phyloP scores from a whole-genome alignment of 2,888 invertebrate species.

The Drosophila cracens region DNA sequence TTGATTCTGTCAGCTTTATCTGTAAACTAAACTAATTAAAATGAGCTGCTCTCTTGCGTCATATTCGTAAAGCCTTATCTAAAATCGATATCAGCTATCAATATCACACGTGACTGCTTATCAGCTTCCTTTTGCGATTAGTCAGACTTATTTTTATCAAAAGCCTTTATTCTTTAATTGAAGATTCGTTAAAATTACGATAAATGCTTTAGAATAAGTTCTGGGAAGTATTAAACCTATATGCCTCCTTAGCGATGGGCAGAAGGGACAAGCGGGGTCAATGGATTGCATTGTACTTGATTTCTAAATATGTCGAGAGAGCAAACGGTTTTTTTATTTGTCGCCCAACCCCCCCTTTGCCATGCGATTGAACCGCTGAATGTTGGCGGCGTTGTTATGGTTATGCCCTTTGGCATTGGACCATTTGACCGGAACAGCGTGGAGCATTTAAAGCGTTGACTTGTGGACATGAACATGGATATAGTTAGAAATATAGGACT shows the following conservation, averaged over 20 bases:
- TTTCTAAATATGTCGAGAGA: slow-evolving; percentile 30
- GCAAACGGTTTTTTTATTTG: slow-evolving; percentile 35
- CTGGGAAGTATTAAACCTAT: not conserved
- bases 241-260: not conserved
- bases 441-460: slow-evolving; percentile 72
- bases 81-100: slow-evolving; percentile 33
- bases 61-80: slow-evolving; percentile 28
- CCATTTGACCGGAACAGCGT: slow-evolving; percentile 73
- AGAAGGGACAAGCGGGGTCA: not conserved
- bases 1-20: slow-evolving; percentile 37
- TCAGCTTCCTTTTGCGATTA: slow-evolving; percentile 1
- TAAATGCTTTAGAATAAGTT: not conserved
- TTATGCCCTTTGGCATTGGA: slow-evolving; percentile 71
- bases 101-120: slow-evolving; percentile 43
- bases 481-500: not conserved
- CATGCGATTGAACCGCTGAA: slow-evolving; percentile 23
- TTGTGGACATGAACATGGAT: slow-evolving; percentile 28
- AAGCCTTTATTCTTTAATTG: not conserved
- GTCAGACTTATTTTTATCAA: not conserved
- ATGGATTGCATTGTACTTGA: slow-evolving; percentile 33
- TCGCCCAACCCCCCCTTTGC: not conserved
- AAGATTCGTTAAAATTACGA: not conserved
- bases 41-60: slow-evolving; percentile 24
- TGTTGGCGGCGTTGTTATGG: slow-evolving; percentile 69
- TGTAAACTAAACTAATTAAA: slow-evolving; percentile 16